Evolutionary conservation across 37 sponge, comb jelly and placozoan species (phyloP), one percentile per base, ranked within the genome.

Genomic region (Tethya wilhelma): DNA sequence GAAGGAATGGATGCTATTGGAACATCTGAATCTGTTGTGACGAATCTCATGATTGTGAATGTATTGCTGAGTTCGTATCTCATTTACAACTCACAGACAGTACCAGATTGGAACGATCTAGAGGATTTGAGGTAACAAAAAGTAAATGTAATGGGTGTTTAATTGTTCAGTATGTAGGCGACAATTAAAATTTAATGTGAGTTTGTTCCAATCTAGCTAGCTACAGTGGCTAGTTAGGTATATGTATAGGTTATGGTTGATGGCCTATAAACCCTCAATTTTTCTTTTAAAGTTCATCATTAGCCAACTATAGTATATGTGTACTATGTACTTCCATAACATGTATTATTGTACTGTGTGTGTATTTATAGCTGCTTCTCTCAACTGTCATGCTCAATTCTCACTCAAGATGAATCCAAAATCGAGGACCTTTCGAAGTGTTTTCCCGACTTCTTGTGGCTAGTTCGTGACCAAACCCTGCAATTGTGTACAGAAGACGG

Each of bases 401-500:
- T 37, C 38, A 29, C 2, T 19, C 31, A 26, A 3, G 31, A 34
- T 37, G 17, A 34, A 65, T 19, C 31, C 1, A 12, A 7, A 19
- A 19, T 42, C n/a, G 38, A 1, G 4, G 38, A 69, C 70, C 23
- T 69, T 2, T 41, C 44, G 28, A 17, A 43, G 7, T 26, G 57
- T 34, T 85, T 85, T 34, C 86, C 86, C 22, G n/a, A 78, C 22
- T 85, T 85, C 64, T 49, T 85, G 25, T 85, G 86, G 86, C 37
- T 85, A 38, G 39, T 85, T 26, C 78, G 86, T 8, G 78, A 77
- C 28, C 28, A 4, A 26, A 6, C 22, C 14, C 39, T 59, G n/a
- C 44, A 32, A 2, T 3, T 77, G 8, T 31, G 44, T 2, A 44
- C 39, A 14, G 28, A 41, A 6, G 2, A 40, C 4, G 45, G 38